A percentile compares a stretch with the other conserved stretches of the same genome.
phyloP scores from a whole-genome alignment of 2,797 vertebrate species.

The Microhierax caerulescens region DNA sequence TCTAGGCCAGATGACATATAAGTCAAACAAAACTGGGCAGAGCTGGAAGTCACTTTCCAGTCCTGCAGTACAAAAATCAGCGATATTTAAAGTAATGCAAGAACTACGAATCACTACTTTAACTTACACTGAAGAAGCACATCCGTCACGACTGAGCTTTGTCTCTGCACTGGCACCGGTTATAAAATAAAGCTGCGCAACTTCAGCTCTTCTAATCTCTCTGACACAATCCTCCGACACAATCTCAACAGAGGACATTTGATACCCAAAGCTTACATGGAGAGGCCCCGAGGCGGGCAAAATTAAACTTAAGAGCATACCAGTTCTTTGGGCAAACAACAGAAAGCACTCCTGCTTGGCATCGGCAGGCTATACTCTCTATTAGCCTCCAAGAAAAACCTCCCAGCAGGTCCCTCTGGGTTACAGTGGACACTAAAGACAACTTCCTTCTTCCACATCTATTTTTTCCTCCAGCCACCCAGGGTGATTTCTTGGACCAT shows the following conservation, averaged over 20 bases:
- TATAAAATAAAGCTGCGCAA: not conserved
- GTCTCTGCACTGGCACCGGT: not conserved
- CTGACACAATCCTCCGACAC: not conserved
- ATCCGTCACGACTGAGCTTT: not conserved
- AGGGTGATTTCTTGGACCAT: not conserved
- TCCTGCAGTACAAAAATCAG: not conserved
- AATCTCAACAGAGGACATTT: slow-evolving; percentile 34
- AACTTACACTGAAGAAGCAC: not conserved
- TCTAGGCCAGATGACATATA: not conserved
- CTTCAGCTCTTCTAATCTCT: not conserved
- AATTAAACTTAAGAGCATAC: not conserved
- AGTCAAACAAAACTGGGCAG: slow-evolving; percentile 21
- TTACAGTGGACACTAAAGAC: not conserved
- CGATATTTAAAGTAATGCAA: slow-evolving; percentile 39
- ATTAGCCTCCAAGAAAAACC: not conserved
- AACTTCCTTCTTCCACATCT: not conserved
- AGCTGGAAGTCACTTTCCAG: slow-evolving; percentile 7
- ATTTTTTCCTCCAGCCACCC: not conserved
- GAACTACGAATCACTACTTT: slow-evolving; percentile 21
- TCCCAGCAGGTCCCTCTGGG: not conserved
- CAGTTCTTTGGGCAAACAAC: not conserved
- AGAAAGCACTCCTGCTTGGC: not conserved
- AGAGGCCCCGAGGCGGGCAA: not conserved
- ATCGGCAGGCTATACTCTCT: not conserved
- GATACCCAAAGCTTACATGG: not conserved